A percentile compares a stretch with the other conserved stretches of the same genome.
Evolutionary conservation across 2,888 invertebrate species (phyloP).

Genomic region (Drosophila bunnanda): DNA sequence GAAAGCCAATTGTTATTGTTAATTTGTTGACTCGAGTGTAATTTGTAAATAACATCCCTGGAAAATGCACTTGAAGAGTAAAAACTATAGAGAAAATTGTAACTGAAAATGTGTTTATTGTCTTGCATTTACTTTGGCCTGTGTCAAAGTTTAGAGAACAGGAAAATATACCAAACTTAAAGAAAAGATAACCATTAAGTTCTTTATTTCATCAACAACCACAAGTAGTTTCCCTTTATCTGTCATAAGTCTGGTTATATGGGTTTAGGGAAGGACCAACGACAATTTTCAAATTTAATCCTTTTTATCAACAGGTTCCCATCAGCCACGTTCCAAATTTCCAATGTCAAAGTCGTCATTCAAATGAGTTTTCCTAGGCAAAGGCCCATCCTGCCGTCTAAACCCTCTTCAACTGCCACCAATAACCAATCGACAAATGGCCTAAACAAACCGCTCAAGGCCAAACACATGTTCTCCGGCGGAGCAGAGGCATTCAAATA

Average conservation of each 20-base stretch:
- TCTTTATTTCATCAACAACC: background rate
- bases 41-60: conserved; percentile 24
- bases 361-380: conserved; percentile 3
- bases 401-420: conserved; percentile 33
- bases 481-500: conserved; percentile 43
- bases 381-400: background rate
- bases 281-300: conserved; percentile 8
- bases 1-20: conserved; percentile 52
- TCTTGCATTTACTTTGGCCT: conserved; percentile 64
- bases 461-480: conserved; percentile 74
- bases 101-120: conserved; percentile 21
- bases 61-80: conserved; percentile 43
- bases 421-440: conserved; percentile 26
- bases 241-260: background rate
- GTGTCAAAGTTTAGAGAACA: conserved; percentile 58
- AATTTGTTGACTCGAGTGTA: conserved; percentile 54
- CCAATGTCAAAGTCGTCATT: conserved; percentile 45
- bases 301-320: conserved; percentile 32
- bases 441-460: conserved; percentile 77
- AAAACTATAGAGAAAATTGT: conserved; percentile 38
- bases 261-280: too few relatives aligned
- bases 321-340: conserved; percentile 18
- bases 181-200: background rate
- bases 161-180: conserved; percentile 45
- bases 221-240: background rate